Evolutionary conservation across 2,888 invertebrate species (phyloP).

Genomic region (Suillia variegata): DNA sequence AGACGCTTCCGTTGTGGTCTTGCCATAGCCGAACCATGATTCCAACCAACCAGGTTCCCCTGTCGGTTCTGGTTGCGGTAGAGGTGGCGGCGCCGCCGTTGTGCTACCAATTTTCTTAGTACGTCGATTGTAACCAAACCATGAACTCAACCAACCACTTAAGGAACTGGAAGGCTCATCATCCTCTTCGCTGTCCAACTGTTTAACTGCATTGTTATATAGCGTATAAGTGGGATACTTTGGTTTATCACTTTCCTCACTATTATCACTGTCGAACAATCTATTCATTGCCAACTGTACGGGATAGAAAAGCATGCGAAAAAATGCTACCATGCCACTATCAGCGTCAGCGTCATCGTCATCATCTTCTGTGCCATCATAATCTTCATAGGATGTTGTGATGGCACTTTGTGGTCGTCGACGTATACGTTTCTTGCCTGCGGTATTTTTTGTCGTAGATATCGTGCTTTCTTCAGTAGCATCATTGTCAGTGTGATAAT

Average conservation of each 20-base stretch:
- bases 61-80: conserved; percentile 27
- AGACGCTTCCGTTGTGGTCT: conserved; percentile 34
- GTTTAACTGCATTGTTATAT: conserved; percentile 46
- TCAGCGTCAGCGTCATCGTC: conserved; percentile 35
- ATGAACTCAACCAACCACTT: conserved; percentile 51
- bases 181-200: conserved; percentile 31
- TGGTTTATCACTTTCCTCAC: conserved; percentile 26
- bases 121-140: conserved; percentile 47
- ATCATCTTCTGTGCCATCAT: no score
- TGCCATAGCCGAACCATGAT: conserved; percentile 52
- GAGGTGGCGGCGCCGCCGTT: conserved; percentile 32
- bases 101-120: conserved; percentile 45
- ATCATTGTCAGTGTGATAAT: conserved; percentile 14
- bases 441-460: conserved; percentile 32
- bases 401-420: conserved; percentile 33
- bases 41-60: conserved; percentile 51
- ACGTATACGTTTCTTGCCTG: conserved; percentile 42
- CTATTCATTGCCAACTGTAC: conserved; percentile 50
- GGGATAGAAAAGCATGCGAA: conserved; percentile 55
- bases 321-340: conserved; percentile 44
- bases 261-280: conserved; percentile 44
- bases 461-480: conserved; percentile 16
- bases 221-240: conserved; percentile 51
- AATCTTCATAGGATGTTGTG: conserved; percentile 33
- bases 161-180: conserved; percentile 33